phyloP scores from a whole-genome alignment of 1,140 invertebrate genomes.

The Anastrepha ludens region DNA sequence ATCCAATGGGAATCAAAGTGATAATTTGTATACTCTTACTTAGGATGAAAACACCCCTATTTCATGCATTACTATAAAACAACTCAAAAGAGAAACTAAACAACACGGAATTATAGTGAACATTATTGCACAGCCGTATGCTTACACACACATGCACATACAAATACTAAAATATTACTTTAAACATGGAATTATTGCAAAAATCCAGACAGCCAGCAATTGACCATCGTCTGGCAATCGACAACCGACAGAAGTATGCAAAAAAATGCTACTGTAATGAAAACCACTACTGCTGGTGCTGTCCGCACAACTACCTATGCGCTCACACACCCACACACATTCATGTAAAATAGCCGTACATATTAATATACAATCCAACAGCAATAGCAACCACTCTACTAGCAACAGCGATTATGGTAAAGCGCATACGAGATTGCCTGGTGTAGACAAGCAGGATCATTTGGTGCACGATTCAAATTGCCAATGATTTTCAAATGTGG shows the following conservation, averaged over 20 bases:
- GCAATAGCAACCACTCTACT: background rate
- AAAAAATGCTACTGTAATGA: background rate
- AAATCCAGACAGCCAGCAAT: background rate
- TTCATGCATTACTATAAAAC: no score
- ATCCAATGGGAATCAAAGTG: no score
- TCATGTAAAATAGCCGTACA: background rate
- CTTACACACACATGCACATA: background rate
- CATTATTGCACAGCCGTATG: background rate
- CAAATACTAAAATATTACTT: background rate
- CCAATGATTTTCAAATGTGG: background rate
- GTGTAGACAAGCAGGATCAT: background rate
- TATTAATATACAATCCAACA: background rate
- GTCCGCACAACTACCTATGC: background rate
- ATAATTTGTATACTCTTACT: no score
- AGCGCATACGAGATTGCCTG: background rate
- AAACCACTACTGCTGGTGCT: background rate
- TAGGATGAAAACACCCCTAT: no score
- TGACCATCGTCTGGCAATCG: background rate
- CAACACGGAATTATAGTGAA: background rate
- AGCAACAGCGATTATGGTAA: background rate
- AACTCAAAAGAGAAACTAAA: no score
- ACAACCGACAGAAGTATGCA: background rate
- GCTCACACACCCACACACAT: background rate
- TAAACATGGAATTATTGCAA: background rate
- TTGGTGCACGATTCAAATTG: constrained; percentile 8